These are phyloP conservation scores for Equus quagga DNA, from an alignment of 2,113 vertebrate species.

Conservation along the genomic window DNA sequence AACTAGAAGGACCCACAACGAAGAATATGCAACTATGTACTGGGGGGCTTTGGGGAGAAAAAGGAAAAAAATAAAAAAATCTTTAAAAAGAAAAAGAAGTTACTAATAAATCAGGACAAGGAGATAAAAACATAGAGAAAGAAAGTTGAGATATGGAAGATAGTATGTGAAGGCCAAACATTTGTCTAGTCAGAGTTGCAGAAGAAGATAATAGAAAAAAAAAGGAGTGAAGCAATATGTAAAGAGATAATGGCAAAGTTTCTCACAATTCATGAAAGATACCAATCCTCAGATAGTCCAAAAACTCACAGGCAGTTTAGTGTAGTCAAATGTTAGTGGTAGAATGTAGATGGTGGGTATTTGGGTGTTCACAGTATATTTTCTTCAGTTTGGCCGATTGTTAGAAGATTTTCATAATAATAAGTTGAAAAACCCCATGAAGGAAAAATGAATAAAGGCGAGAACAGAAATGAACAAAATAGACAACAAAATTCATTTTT, in stretches of 20 bases:
- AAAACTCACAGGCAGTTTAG: not conserved
- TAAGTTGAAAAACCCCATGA: not conserved
- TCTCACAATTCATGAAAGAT: not conserved
- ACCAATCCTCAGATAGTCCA: not conserved
- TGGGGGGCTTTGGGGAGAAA: too few species aligned
- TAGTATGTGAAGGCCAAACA: not conserved
- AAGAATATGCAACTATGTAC: too few species aligned
- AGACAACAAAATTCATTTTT: not conserved
- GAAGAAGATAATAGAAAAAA: not conserved
- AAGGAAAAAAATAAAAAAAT: too few species aligned
- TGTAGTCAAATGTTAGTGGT: not conserved
- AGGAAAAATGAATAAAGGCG: not conserved
- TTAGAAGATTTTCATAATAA: not conserved
- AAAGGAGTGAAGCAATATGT: not conserved
- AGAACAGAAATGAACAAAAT: not conserved
- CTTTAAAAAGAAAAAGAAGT: not conserved
- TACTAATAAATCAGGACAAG: not conserved
- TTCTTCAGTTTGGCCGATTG: not conserved
- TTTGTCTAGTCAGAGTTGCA: not conserved
- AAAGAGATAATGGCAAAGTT: not conserved
- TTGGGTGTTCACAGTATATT: not conserved
- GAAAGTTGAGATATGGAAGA: not conserved
- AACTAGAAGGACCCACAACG: too few species aligned
- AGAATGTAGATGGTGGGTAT: not conserved
- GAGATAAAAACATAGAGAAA: not conserved